Conservation (phyloP, 2,113 vertebrate genomes). For the Tachycineta bicolor region DNA sequence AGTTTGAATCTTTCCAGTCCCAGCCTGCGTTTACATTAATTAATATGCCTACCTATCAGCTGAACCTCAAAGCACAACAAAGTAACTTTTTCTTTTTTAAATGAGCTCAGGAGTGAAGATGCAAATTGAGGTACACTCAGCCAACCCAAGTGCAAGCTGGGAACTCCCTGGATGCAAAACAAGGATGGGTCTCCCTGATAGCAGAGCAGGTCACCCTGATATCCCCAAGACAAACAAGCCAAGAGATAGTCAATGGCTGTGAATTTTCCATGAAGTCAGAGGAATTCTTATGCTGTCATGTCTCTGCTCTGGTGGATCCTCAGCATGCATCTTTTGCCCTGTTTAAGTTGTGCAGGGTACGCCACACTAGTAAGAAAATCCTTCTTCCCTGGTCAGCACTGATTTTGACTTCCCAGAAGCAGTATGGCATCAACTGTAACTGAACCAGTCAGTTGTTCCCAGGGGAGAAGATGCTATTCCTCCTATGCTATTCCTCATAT, state of each 20-base stretch:
- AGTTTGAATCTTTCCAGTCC: background rate
- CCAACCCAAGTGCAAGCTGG: background rate
- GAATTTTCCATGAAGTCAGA: background rate
- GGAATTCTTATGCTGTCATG: background rate
- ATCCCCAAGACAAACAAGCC: background rate
- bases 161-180: background rate
- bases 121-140: background rate
- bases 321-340: background rate
- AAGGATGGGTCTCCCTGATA: background rate
- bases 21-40: background rate
- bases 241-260: background rate
- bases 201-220: background rate
- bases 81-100: background rate
- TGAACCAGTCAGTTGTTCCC: background rate
- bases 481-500: background rate
- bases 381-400: background rate
- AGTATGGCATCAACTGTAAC: background rate
- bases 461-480: background rate
- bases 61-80: background rate
- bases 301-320: background rate
- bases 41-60: background rate
- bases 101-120: background rate
- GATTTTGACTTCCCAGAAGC: background rate
- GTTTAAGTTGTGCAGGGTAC: background rate
- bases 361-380: background rate